These are phyloP conservation scores for Erebia ligea DNA, from an alignment of 2,888 invertebrate species.

Conservation along the genomic window DNA sequence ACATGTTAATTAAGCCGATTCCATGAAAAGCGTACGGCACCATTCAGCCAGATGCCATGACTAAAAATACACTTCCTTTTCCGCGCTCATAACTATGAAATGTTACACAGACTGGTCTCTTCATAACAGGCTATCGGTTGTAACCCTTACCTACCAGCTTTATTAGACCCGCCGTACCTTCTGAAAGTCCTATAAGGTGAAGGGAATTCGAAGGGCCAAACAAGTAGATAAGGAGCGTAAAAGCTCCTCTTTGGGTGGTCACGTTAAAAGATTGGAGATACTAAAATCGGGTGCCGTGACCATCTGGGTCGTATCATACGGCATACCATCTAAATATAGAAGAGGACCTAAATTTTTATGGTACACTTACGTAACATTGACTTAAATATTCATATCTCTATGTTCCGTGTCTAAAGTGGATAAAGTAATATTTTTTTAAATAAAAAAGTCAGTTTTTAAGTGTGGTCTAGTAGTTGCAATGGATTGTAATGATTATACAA, in stretches of 20 bases:
- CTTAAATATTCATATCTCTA: constrained; percentile 46
- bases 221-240: constrained; percentile 56
- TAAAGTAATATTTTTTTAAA: not conserved
- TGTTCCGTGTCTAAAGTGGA: constrained; percentile 40
- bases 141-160: constrained; percentile 63
- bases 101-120: constrained; percentile 68
- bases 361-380: constrained; percentile 60
- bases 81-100: constrained; percentile 80
- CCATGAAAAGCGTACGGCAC: constrained; percentile 68
- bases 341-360: constrained; percentile 72
- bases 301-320: constrained; percentile 78
- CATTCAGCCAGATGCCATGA: constrained; percentile 73
- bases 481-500: no score
- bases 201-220: constrained; percentile 53
- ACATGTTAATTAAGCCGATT: constrained; percentile 77
- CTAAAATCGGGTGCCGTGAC: constrained; percentile 78
- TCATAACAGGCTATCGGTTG: constrained; percentile 76
- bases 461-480: no score
- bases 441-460: no score
- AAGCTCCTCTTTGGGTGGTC: constrained; percentile 62
- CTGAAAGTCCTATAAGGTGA: constrained; percentile 38
- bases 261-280: constrained; percentile 73
- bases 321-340: constrained; percentile 77
- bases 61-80: constrained; percentile 82
- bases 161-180: constrained; percentile 57